Base-by-base conservation (phyloP, 2,797 vertebrate species). In the Onychomys arenicola region DNA sequence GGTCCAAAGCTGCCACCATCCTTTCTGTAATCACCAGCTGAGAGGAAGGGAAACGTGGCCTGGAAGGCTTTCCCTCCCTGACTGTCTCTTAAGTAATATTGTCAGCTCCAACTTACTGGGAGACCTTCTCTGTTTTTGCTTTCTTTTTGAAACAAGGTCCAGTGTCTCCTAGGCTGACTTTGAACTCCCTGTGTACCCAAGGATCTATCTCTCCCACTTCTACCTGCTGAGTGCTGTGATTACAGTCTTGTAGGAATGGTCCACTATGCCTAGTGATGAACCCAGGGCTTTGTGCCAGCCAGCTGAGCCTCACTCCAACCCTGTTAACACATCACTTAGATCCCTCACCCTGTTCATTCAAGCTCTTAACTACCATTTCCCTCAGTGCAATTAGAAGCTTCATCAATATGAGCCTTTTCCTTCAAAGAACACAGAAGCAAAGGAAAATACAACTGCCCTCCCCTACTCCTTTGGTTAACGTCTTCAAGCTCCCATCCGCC, bases 341-440 rank as follows among this genome's bases (percentile, higher is more conserved):
- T 82, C 65, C 65, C 29, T 91, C 67, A 34, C 55, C 63, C 63
- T 52, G 12, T 40, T 40, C 12, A 86, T 89, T 90, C 40, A 94
- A 10, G 85, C 85, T 91, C 49, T 59, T 37, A 69, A 63, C 37
- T 69, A 73, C 86, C 63, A 65, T 46, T 93, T 85, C 23, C 23
- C 25, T 46, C 32, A 34, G 6, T 75, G 21, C 34, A 49, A 71
- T 85, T n/a, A 69, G 77, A 43, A 82, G 55, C 21, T 69, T 76
- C 69, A n/a, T 84, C 49, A 87, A 25, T 43, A n/a, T n/a, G 32
- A 77, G 23, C 19, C 5, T 71, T 81, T 77, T 40, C 93, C 52
- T 77, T 96, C 52, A 46, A 85, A 73, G 61, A 92, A 96, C 75
- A 86, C 9, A 73, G 32, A 93, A 91, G 55, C 71, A 80, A 80